Conservation (phyloP, 1,140 invertebrate genomes). For the Phortica variegata region DNA sequence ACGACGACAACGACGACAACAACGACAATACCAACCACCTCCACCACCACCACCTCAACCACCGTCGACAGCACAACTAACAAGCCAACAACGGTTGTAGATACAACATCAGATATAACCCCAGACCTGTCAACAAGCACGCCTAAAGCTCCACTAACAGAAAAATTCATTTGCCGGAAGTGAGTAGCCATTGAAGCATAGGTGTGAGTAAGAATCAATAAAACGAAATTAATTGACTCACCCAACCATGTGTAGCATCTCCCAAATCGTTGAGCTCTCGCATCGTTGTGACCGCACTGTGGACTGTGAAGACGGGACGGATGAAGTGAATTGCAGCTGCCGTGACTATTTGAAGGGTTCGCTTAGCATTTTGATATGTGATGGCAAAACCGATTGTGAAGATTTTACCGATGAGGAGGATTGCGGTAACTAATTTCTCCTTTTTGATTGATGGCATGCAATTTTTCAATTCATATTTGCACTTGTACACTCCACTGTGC, state of each 20-base stretch:
- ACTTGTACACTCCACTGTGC: neutral
- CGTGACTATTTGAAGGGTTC: constrained; percentile 64
- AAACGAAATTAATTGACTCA: neutral
- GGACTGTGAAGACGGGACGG: constrained; percentile 81
- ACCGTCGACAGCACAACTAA: constrained; percentile 2
- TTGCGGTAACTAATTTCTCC: constrained; percentile 61
- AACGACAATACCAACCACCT: constrained; percentile 1
- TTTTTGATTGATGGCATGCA: no score
- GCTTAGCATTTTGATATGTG: constrained; percentile 63
- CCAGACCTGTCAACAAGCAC: constrained; percentile 8
- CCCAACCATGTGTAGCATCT: constrained; percentile 59
- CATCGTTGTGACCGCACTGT: constrained; percentile 68
- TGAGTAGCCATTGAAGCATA: constrained; percentile 14
- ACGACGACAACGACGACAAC: constrained; percentile 4
- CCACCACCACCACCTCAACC: neutral
- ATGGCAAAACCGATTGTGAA: constrained; percentile 75
- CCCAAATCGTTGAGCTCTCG: constrained; percentile 63
- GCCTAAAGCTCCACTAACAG: constrained; percentile 16
- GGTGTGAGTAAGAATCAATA: neutral
- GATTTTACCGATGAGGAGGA: constrained; percentile 74
- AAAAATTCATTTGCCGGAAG: constrained; percentile 48
- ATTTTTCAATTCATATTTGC: no score
- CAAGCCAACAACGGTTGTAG: constrained; percentile 1
- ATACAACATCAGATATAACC: neutral
- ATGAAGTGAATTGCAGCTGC: constrained; percentile 76